phyloP scores from a whole-genome alignment of 2,797 vertebrate genomes.

The Morelia viridis region DNA sequence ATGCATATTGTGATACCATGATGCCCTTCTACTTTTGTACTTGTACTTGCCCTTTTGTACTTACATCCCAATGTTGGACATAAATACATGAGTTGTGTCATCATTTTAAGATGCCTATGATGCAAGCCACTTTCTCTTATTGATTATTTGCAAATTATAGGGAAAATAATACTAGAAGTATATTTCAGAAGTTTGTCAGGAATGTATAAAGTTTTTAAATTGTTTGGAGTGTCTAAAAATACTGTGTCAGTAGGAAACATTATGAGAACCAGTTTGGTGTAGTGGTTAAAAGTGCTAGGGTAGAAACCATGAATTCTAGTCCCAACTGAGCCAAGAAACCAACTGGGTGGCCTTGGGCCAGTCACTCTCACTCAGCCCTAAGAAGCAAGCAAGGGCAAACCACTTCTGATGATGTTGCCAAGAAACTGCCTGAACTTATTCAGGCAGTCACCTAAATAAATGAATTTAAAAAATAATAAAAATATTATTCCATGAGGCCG shows the following conservation, averaged over 20 bases:
- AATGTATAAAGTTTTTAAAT: neutral
- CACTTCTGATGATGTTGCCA: neutral
- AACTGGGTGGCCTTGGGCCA: neutral
- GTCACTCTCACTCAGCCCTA: neutral
- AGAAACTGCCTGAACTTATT: neutral
- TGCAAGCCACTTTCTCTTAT: neutral
- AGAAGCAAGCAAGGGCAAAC: neutral
- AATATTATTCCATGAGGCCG: conserved; percentile 1
- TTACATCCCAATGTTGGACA: neutral
- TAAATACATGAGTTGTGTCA: neutral
- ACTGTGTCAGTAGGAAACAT: neutral
- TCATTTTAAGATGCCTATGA: neutral
- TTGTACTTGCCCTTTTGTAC: neutral
- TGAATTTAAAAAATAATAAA: neutral
- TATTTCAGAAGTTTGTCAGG: neutral
- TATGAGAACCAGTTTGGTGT: neutral
- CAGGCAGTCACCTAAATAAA: neutral
- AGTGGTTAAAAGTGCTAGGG: neutral
- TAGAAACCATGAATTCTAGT: neutral
- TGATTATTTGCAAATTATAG: neutral
- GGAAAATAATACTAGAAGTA: neutral
- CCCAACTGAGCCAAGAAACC: neutral
- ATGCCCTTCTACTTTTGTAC: neutral
- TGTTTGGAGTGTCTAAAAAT: neutral
- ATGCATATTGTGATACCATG: neutral